These are phyloP conservation scores for Panurus biarmicus DNA, from an alignment of 2,113 vertebrate genomes.

Conservation along the genomic window DNA sequence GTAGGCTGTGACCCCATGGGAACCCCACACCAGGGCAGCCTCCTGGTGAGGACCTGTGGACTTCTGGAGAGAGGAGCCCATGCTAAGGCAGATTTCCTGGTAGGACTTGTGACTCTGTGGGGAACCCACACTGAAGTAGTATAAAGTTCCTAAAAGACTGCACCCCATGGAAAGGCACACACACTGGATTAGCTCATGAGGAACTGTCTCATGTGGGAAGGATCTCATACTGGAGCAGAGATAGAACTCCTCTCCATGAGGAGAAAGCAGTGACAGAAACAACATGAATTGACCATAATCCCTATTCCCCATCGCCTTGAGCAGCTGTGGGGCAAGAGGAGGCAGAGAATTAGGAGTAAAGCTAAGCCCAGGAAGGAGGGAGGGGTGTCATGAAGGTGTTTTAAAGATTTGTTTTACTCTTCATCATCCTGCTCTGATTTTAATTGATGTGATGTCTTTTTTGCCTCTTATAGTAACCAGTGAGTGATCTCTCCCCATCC, in stretches of 20 bases:
- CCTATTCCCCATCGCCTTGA: background rate
- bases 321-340: background rate
- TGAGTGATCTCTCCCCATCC: background rate
- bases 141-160: background rate
- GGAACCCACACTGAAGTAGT: background rate
- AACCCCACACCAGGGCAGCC: background rate
- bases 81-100: background rate
- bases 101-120: background rate
- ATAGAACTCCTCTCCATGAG: background rate
- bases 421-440: background rate
- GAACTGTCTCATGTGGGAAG: background rate
- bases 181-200: background rate
- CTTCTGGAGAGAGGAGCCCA: background rate
- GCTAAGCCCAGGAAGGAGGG: rapidly evolving
- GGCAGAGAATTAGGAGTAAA: background rate
- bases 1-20: background rate
- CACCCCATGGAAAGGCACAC: background rate
- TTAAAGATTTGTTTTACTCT: background rate
- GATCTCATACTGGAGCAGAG: background rate
- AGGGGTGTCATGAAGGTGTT: background rate
- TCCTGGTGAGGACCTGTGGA: background rate
- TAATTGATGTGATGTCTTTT: no score
- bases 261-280: background rate
- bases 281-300: background rate
- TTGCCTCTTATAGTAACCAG: background rate